Evolutionary conservation across 2,113 vertebrate genomes (phyloP).

Genomic region (Rhadina sibilatrix): DNA sequence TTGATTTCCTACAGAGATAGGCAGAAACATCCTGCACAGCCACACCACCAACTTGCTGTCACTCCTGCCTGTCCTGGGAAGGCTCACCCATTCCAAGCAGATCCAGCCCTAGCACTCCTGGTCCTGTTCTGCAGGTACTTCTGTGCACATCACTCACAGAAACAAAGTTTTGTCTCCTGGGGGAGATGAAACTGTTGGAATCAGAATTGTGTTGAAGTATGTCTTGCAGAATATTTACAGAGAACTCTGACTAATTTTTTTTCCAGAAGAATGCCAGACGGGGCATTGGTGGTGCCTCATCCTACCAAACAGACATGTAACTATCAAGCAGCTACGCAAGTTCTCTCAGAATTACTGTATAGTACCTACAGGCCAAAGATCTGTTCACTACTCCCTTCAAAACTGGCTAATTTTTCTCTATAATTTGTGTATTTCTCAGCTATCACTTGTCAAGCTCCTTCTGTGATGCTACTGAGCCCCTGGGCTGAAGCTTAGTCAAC

Average conservation of each 20-base stretch:
- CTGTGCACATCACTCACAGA: neutral
- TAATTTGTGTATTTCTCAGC: neutral
- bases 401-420: neutral
- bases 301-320: neutral
- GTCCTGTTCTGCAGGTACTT: neutral
- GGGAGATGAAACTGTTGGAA: neutral
- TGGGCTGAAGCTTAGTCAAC: neutral
- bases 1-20: neutral
- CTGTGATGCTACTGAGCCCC: neutral
- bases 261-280: neutral
- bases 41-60: neutral
- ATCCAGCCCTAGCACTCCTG: neutral
- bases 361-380: neutral
- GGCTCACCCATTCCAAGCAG: neutral
- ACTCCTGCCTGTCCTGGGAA: neutral
- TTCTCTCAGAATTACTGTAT: neutral
- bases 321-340: neutral
- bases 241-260: neutral
- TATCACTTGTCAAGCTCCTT: neutral
- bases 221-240: neutral
- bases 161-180: neutral
- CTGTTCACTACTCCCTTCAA: neutral
- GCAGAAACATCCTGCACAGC: neutral
- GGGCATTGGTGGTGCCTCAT: neutral
- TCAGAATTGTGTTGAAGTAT: neutral